Conservation (phyloP, 1,140 invertebrate genomes). For the Pseudachorutes palmiensis region DNA sequence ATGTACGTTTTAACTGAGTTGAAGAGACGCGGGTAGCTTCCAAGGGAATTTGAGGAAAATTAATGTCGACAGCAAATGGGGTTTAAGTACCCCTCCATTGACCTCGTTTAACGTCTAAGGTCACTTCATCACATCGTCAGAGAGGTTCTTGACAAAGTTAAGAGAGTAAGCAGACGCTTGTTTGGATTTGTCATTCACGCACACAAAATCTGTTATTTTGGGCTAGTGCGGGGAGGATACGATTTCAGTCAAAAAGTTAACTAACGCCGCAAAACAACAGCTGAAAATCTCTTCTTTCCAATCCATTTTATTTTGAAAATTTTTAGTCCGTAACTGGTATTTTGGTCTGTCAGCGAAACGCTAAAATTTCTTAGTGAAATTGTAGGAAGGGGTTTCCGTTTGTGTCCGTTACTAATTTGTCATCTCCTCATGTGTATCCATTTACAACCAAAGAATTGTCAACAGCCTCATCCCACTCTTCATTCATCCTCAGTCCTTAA, state of each 20-base stretch:
- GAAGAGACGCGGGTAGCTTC: too few species aligned
- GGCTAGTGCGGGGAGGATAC: background rate
- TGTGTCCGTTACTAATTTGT: background rate
- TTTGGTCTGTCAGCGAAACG: background rate
- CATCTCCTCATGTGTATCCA: background rate
- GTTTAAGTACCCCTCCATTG: background rate
- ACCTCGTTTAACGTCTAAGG: background rate
- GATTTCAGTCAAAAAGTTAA: background rate
- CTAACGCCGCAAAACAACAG: background rate
- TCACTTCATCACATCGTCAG: background rate
- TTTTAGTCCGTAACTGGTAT: background rate
- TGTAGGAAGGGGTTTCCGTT: background rate
- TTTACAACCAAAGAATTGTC: background rate
- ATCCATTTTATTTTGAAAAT: background rate
- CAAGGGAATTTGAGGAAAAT: too few species aligned
- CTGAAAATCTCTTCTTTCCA: background rate
- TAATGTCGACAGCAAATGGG: background rate
- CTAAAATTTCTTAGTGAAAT: background rate
- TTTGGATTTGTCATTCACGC: background rate
- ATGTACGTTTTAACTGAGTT: too few species aligned
- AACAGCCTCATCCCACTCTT: background rate
- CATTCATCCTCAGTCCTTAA: too few species aligned
- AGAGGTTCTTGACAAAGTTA: too few species aligned
- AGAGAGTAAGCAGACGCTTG: background rate
- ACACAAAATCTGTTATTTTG: background rate